phyloP scores from a whole-genome alignment of 2,888 invertebrate genomes.

The Pogonocherus hispidulus region DNA sequence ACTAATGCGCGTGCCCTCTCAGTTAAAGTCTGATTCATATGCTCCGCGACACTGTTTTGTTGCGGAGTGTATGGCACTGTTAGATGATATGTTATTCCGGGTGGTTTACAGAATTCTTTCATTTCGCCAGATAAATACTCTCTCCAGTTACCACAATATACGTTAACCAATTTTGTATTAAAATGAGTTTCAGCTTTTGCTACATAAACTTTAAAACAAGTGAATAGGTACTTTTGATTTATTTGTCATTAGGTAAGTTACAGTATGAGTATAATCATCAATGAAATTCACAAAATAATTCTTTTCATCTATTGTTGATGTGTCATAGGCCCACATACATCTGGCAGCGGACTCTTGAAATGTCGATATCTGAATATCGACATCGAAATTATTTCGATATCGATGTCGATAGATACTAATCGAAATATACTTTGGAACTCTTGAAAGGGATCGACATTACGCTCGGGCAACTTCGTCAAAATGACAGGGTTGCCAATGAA shows the following conservation, averaged over 20 bases:
- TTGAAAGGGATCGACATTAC: too few species aligned
- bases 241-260: slow-evolving; percentile 52
- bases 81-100: slow-evolving; percentile 61
- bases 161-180: slow-evolving; percentile 40
- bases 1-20: slow-evolving; percentile 63
- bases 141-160: slow-evolving; percentile 47
- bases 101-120: slow-evolving; percentile 33
- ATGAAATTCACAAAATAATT: too few species aligned
- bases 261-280: slow-evolving; percentile 61
- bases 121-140: slow-evolving; percentile 31
- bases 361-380: too few species aligned
- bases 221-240: slow-evolving; percentile 43
- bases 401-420: too few species aligned
- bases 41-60: slow-evolving; percentile 63
- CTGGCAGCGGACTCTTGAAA: too few species aligned
- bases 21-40: slow-evolving; percentile 62
- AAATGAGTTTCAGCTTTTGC: slow-evolving; percentile 26
- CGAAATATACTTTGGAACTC: too few species aligned
- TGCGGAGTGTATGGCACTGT: slow-evolving; percentile 65
- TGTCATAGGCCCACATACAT: slow-evolving; percentile 32
- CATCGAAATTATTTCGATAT: too few species aligned
- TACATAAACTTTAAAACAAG: slow-evolving; percentile 37
- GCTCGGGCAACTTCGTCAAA: too few species aligned
- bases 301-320: slow-evolving; percentile 49
- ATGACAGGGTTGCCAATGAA: too few species aligned